Evolutionary conservation across 2,888 invertebrate genomes (phyloP).

Genomic region (Eupithecia vulgata): DNA sequence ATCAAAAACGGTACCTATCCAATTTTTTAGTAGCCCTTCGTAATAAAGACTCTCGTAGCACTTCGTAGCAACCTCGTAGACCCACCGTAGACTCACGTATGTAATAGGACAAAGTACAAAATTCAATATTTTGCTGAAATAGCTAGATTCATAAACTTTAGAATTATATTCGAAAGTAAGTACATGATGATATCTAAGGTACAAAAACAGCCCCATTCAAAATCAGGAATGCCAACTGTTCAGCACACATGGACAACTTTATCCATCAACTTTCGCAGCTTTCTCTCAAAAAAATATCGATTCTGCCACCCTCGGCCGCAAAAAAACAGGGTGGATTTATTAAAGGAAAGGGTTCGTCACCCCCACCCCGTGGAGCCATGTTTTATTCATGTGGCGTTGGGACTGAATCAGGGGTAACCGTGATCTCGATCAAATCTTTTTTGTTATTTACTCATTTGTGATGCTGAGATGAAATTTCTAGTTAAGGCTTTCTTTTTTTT

Average conservation of each 20-base stretch:
- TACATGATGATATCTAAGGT: background rate
- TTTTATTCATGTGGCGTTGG: slow-evolving; percentile 78
- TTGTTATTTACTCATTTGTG: slow-evolving; percentile 58
- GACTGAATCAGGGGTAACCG: slow-evolving; percentile 66
- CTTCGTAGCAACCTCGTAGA: slow-evolving; percentile 22
- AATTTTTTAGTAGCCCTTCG: background rate
- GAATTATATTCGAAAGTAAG: background rate
- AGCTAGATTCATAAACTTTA: background rate
- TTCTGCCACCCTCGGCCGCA: slow-evolving; percentile 66
- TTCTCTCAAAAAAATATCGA: slow-evolving; percentile 56
- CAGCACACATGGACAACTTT: slow-evolving; percentile 21
- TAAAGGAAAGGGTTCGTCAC: slow-evolving; percentile 74
- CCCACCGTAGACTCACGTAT: slow-evolving; percentile 17
- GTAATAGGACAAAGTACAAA: background rate
- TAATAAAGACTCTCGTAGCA: slow-evolving; percentile 14
- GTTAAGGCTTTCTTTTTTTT: slow-evolving; percentile 6
- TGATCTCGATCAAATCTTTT: slow-evolving; percentile 68
- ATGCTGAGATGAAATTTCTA: slow-evolving; percentile 27
- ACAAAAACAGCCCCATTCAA: slow-evolving; percentile 2
- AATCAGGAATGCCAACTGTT: slow-evolving; percentile 22
- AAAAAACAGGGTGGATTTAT: slow-evolving; percentile 74
- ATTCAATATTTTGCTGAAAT: background rate
- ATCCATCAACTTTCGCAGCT: slow-evolving; percentile 36
- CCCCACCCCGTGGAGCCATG: slow-evolving; percentile 60
- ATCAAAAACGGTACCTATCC: background rate